Percentiles rank a stretch among this genome's conserved stretches.
Conservation (phyloP, 2,797 vertebrate genomes). For the Notamacropus eugenii region DNA sequence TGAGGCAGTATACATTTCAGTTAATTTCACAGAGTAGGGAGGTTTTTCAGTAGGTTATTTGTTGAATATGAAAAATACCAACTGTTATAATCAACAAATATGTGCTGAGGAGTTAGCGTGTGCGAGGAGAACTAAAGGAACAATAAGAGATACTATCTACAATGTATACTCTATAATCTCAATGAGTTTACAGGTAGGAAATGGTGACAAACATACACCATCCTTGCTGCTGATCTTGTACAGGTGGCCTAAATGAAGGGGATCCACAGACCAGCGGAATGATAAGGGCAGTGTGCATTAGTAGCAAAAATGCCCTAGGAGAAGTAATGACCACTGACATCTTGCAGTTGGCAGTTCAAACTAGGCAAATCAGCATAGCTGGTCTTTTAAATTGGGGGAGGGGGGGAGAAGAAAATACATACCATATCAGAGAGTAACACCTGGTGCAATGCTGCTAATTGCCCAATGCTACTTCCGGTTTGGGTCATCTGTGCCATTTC, state of each 20-base stretch:
- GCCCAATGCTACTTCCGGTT: background rate
- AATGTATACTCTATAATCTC: background rate
- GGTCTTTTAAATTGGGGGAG: background rate
- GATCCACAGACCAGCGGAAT: background rate
- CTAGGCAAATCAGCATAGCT: background rate
- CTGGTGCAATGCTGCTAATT: background rate
- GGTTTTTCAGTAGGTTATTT: background rate
- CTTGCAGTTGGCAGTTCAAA: background rate
- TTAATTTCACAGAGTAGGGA: background rate
- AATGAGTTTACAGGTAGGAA: too few species aligned
- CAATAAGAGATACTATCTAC: background rate
- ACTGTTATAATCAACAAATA: background rate
- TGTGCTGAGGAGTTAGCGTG: background rate
- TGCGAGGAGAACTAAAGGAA: background rate
- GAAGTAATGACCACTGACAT: background rate
- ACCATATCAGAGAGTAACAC: background rate
- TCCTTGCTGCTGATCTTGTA: background rate
- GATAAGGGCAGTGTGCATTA: background rate
- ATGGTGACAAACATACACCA: too few species aligned
- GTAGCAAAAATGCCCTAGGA: background rate
- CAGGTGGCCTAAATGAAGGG: background rate
- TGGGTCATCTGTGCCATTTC: background rate
- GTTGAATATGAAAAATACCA: background rate
- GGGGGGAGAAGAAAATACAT: background rate
- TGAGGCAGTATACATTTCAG: background rate